Conservation (phyloP, 2,797 vertebrate species). For the Cyclura pinguis region DNA sequence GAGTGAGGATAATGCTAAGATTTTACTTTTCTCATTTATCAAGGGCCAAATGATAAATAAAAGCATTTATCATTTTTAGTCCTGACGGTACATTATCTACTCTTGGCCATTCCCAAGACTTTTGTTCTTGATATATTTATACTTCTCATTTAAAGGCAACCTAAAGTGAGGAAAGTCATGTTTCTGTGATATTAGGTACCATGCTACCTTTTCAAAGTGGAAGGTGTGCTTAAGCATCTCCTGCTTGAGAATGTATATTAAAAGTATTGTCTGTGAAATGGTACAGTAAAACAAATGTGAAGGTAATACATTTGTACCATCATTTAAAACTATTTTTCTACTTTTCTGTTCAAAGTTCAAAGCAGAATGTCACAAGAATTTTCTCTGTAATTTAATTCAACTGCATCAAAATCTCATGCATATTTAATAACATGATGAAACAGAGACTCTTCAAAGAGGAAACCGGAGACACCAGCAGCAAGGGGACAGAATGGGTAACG, state of each 20-base stretch:
- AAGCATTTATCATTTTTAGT: not conserved
- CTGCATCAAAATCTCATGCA: conserved; percentile 55
- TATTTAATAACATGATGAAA: conserved; percentile 65
- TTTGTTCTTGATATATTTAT: not conserved
- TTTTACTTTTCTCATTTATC: not conserved
- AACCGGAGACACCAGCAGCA: conserved; percentile 31
- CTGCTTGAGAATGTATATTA: conserved; percentile 25
- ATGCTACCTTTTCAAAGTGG: not conserved
- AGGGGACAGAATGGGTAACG: conserved; percentile 5
- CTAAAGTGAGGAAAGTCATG: not conserved
- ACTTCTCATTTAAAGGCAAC: not conserved
- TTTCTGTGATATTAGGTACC: not conserved
- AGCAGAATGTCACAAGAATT: conserved; percentile 50
- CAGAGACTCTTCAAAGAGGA: conserved; percentile 34
- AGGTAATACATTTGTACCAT: conserved; percentile 5
- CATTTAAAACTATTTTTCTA: conserved; percentile 51
- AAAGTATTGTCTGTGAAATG: conserved; percentile 18
- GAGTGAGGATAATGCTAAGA: not conserved
- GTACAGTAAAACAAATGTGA: not conserved
- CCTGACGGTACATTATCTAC: not conserved
- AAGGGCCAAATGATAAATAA: not conserved
- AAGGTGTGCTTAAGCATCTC: not conserved
- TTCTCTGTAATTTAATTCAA: conserved; percentile 60
- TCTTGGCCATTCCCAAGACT: not conserved
- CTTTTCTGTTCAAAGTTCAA: conserved; percentile 49